Evolutionary conservation across 2,888 invertebrate genomes (phyloP), one percentile per base, ranked within the genome.

Genomic region (Campoletis raptor): DNA sequence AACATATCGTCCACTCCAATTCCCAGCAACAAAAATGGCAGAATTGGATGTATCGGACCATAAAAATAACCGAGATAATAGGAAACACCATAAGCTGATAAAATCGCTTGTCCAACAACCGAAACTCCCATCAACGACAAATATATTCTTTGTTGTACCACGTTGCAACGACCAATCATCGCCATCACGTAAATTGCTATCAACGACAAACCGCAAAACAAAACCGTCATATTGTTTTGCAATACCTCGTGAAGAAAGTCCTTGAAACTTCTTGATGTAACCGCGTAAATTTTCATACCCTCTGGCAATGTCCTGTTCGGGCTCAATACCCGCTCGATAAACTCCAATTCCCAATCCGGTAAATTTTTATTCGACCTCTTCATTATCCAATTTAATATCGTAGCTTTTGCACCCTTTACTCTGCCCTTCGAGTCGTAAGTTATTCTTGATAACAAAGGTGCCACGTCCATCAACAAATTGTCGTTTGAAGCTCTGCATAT

Each of bases 1-100:
- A 95, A 95, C 91, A 94, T 94, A 73, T 95, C 94, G 80, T 94
- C 95, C 40, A 95, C 94, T 4, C 94, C 94, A 79, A 95, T 93
- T 3, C 94, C 94, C 15, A 95, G 91, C 18, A 95, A 88, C 3
- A 95, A 88, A 85, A 94, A 94, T 12, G 95, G 94, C 66, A 95
- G 88, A 61, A 95, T 93, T 5, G 94, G 93, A 88, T 95, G 94
- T 36, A 95, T 90, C 30, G 94, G 94, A 2, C 94, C 94, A 87
- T 94, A 94, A 36, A 92, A 90, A 69, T 92, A 93, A 2, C 94
- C 94, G 82, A 94, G 83, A 48, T 94, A 92, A 76, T 92, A 94
- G 70, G 94, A 94, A 2, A 94, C 21, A 10, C 94, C 95, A 83
- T 94, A 94, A 0, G 94, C 93, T 0, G 94, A 92, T 42, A 93